Evolutionary conservation across 1,140 invertebrate genomes (phyloP).

Genomic region (Eurosta solidaginis): DNA sequence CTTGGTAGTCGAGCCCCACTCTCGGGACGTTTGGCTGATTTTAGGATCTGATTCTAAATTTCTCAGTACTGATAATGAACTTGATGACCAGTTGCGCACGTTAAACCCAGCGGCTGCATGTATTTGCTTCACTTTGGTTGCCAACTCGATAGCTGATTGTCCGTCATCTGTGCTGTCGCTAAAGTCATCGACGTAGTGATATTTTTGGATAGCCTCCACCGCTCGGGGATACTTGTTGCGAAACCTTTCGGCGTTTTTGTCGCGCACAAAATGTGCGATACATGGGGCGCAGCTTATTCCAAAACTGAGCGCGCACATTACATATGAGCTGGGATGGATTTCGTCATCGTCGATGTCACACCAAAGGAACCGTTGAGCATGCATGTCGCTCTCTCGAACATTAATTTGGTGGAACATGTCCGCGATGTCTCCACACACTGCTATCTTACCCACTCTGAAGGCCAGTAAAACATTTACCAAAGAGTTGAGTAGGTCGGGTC

Average conservation of each 20-base stretch:
- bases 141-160: not conserved
- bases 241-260: conserved; percentile 6
- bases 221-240: no score
- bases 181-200: no score
- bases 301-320: not conserved
- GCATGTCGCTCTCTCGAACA: not conserved
- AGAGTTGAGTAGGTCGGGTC: not conserved
- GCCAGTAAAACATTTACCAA: not conserved
- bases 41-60: not conserved
- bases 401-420: conserved; percentile 16
- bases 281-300: not conserved
- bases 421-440: not conserved
- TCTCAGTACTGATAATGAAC: not conserved
- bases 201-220: no score
- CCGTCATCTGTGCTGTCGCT: not conserved
- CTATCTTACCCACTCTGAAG: not conserved
- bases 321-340: not conserved
- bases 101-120: not conserved
- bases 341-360: not conserved
- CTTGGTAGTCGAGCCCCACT: not conserved
- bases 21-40: no score
- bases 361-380: conserved; percentile 29
- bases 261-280: conserved; percentile 14
- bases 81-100: not conserved
- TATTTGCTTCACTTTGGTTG: not conserved